Evolutionary conservation across 92 coral and sea anemone species (phyloP).

Genomic region (Actinostola sp.): DNA sequence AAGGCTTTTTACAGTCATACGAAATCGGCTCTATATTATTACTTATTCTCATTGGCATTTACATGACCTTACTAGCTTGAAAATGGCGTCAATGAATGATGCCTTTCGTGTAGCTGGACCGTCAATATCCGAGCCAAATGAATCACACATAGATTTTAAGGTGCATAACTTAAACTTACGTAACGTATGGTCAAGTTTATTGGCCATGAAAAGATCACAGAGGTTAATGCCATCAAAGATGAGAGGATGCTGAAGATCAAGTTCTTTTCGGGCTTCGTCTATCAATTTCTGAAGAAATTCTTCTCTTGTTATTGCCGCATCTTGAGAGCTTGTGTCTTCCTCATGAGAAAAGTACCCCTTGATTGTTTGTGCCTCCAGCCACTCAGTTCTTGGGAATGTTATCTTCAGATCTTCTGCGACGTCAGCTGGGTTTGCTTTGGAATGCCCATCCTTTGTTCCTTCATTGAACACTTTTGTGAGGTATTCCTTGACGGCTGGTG

Average conservation of each 20-base stretch:
- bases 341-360: conserved; percentile 41
- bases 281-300: conserved; percentile 11
- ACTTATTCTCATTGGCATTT: too few species aligned
- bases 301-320: conserved; percentile 21
- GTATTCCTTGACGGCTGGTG: conserved; percentile 31
- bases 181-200: conserved; percentile 6
- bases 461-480: conserved; percentile 16
- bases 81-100: neutral
- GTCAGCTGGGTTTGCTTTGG: conserved; percentile 39
- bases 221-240: conserved; percentile 1
- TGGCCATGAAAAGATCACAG: neutral
- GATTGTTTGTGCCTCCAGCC: conserved; percentile 41
- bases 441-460: conserved; percentile 28
- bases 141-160: conserved; percentile 18
- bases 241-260: conserved; percentile 29
- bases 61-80: neutral
- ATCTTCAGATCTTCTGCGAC: conserved; percentile 33
- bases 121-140: conserved; percentile 10
- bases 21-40: too few species aligned
- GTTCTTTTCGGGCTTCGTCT: conserved; percentile 10
- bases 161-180: neutral
- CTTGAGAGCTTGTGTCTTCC: conserved; percentile 21
- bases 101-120: conserved; percentile 27
- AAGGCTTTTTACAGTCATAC: too few species aligned
- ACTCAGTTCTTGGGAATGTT: conserved; percentile 18